These are phyloP conservation scores for Smittia sp. DNA, from an alignment of 2,888 invertebrate genomes.

Conservation along the genomic window DNA sequence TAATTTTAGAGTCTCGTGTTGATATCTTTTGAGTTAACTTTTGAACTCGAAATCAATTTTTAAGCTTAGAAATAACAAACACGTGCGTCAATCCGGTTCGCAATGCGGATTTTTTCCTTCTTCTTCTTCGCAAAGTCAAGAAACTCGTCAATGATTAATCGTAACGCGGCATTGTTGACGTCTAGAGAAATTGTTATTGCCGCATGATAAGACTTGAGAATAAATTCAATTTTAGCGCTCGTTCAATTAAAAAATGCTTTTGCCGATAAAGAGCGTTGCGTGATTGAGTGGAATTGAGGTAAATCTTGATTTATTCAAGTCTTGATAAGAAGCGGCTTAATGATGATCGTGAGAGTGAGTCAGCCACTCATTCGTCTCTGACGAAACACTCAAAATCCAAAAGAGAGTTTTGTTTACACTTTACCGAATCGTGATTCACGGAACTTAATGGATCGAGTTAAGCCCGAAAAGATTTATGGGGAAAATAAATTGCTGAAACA, in stretches of 20 bases:
- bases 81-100: background rate
- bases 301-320: slow-evolving; percentile 12
- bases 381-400: no score
- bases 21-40: background rate
- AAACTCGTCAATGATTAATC: background rate
- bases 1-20: background rate
- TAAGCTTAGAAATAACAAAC: background rate
- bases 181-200: slow-evolving; percentile 2
- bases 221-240: background rate
- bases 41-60: background rate
- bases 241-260: background rate
- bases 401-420: no score
- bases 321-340: background rate
- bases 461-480: slow-evolving; percentile 21
- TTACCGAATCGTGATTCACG: background rate
- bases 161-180: background rate
- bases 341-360: no score
- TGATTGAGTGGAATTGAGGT: background rate
- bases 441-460: slow-evolving; percentile 10
- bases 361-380: no score
- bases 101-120: background rate
- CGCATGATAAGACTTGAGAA: background rate
- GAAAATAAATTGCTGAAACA: slow-evolving; percentile 20
- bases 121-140: background rate
- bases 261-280: background rate